phyloP scores from a whole-genome alignment of 2,113 vertebrate species.

The Octodon degus region DNA sequence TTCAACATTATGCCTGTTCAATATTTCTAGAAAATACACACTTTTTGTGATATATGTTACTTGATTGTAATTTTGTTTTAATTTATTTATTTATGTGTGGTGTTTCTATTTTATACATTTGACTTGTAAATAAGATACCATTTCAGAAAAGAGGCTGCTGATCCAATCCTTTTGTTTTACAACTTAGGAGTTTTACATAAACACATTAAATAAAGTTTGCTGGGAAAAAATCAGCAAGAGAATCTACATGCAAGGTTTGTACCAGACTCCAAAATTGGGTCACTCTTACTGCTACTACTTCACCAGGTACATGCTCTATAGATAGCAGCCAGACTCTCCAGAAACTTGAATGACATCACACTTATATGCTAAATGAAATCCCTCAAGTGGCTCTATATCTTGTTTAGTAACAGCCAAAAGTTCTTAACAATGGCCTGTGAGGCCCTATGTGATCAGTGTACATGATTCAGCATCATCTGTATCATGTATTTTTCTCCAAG shows the following conservation, averaged over 20 bases:
- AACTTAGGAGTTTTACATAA: conserved; percentile 6
- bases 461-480: too few relatives aligned
- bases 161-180: conserved; percentile 7
- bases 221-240: not conserved
- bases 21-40: not conserved
- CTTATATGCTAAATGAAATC: not conserved
- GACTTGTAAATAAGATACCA: conserved; percentile 47
- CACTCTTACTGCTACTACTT: not conserved
- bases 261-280: conserved; percentile 25
- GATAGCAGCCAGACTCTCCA: not conserved
- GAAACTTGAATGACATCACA: not conserved
- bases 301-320: not conserved
- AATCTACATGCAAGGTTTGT: not conserved
- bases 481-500: too few relatives aligned
- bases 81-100: not conserved
- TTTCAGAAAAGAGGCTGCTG: conserved; percentile 31
- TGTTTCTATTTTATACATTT: conserved; percentile 25
- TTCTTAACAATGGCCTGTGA: not conserved
- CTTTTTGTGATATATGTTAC: not conserved
- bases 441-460: not conserved
- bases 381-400: not conserved
- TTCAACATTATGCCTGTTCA: not conserved
- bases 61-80: not conserved
- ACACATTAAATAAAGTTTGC: not conserved
- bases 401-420: conserved; percentile 23